phyloP scores from a whole-genome alignment of 2,888 invertebrate genomes.

The Endotricha flammealis region DNA sequence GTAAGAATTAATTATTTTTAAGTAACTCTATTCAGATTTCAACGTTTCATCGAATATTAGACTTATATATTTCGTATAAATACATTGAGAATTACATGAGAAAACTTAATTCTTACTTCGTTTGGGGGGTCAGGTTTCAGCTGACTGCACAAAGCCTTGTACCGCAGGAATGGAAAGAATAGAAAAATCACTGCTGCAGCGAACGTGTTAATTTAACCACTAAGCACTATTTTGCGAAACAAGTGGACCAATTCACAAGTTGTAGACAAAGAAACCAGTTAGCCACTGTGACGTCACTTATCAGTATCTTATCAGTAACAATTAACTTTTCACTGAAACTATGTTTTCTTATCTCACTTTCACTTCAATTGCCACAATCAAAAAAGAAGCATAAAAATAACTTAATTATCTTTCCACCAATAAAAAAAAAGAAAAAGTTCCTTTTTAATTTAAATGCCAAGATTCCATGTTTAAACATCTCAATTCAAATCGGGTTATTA shows the following conservation, averaged over 20 bases:
- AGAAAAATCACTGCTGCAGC: too few relatives aligned
- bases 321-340: constrained; percentile 13
- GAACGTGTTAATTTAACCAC: too few relatives aligned
- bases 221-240: constrained; percentile 2
- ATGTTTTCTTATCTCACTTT: constrained; percentile 13
- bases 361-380: constrained; percentile 13
- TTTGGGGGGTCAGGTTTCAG: too few relatives aligned
- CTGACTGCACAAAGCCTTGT: too few relatives aligned
- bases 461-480: not conserved
- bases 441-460: not conserved
- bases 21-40: too few relatives aligned
- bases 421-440: constrained; percentile 2
- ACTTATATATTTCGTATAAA: too few relatives aligned
- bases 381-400: constrained; percentile 1
- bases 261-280: constrained; percentile 38
- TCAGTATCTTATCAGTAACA: constrained; percentile 25
- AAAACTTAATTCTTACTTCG: too few relatives aligned
- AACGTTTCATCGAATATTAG: too few relatives aligned
- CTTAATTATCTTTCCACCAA: not conserved
- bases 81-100: too few relatives aligned
- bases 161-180: too few relatives aligned
- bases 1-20: too few relatives aligned
- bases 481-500: not conserved
- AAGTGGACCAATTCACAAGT: constrained; percentile 25
- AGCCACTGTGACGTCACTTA: constrained; percentile 35